Evolutionary conservation across 1,140 invertebrate species (phyloP).

Genomic region (Sogatella furcifera): DNA sequence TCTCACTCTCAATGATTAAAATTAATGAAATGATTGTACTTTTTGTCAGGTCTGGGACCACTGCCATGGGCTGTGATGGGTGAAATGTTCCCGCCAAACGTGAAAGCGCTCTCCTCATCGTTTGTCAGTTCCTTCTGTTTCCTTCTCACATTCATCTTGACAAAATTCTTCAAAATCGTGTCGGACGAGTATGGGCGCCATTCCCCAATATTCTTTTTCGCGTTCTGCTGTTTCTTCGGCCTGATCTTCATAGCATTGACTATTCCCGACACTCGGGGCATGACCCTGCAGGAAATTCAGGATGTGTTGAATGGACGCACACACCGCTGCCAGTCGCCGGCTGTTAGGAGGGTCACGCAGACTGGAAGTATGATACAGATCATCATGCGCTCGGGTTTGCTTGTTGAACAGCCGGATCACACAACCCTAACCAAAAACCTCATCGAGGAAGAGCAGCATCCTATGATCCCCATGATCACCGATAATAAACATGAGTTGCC

Average conservation of each 20-base stretch:
- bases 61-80: constrained; percentile 76
- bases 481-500: no score
- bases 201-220: constrained; percentile 70
- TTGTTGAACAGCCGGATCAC: neutral
- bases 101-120: constrained; percentile 61
- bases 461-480: no score
- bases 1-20: no score
- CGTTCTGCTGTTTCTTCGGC: constrained; percentile 50
- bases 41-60: constrained; percentile 54
- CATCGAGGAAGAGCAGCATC: neutral
- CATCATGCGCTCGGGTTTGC: neutral
- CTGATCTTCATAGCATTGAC: constrained; percentile 43
- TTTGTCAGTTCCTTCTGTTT: constrained; percentile 67
- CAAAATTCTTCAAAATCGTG: constrained; percentile 56
- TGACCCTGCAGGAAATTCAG: constrained; percentile 63
- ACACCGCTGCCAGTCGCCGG: neutral
- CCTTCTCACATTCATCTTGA: constrained; percentile 66
- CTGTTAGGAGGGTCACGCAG: neutral
- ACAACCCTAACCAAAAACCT: neutral
- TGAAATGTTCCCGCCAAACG: constrained; percentile 65
- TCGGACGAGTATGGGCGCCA: constrained; percentile 46
- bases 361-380: neutral
- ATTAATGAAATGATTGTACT: no score
- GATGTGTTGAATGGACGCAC: constrained; percentile 39
- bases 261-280: constrained; percentile 73